Percentiles rank a stretch among this genome's conserved stretches.
phyloP scores from a whole-genome alignment of 2,113 vertebrate genomes.

The Antechinus flavipes region DNA sequence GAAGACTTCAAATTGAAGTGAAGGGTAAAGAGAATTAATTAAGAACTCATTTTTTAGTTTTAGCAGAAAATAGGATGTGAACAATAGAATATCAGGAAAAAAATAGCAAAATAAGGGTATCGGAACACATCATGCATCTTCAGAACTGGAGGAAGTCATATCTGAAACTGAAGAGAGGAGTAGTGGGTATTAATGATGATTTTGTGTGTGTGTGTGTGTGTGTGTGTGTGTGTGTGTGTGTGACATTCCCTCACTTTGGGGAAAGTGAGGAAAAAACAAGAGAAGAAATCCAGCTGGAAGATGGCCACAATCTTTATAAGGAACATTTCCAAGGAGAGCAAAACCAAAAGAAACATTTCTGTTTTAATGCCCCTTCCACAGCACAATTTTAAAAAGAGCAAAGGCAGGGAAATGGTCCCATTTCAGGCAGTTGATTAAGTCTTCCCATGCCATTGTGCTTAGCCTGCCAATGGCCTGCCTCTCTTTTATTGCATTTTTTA shows the following conservation, averaged over 20 bases:
- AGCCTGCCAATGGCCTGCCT: not conserved
- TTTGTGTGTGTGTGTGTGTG: not conserved
- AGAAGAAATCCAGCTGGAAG: not conserved
- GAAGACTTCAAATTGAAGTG: not conserved
- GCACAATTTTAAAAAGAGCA: slow-evolving; percentile 23
- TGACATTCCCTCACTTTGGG: not conserved
- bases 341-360: not conserved
- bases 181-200: accelerated
- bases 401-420: not conserved
- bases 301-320: not conserved
- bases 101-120: not conserved
- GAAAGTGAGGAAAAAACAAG: not conserved
- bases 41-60: not conserved
- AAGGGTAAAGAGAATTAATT: not conserved
- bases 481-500: slow-evolving; percentile 10
- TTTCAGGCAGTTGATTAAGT: not conserved
- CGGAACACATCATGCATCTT: not conserved
- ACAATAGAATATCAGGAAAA: not conserved
- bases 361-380: not conserved
- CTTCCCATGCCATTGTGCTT: not conserved
- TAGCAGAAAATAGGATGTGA: not conserved
- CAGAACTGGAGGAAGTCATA: not conserved
- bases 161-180: not conserved
- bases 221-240: not conserved
- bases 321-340: not conserved